A percentile compares a stretch with the other conserved stretches of the same genome.
Conservation (phyloP, 1,140 invertebrate species). For the Chironomus tepperi region DNA sequence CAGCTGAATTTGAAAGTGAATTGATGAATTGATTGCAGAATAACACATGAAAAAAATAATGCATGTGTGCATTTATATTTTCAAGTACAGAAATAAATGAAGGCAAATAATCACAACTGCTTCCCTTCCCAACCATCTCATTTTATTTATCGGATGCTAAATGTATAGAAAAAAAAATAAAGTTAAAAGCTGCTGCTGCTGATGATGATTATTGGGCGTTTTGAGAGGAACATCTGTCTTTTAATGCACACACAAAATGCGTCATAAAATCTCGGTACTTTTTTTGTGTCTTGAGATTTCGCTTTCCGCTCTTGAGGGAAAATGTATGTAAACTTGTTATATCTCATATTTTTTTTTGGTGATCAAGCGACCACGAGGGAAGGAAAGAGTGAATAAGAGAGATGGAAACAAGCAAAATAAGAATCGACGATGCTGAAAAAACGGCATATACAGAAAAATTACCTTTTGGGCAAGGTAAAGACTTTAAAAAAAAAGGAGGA, state of each 20-base stretch:
- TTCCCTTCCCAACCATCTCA: conserved; percentile 1
- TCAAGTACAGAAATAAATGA: neutral
- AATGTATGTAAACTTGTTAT: neutral
- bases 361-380: neutral
- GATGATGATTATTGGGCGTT: neutral
- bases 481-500: conserved; percentile 11
- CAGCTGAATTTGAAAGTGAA: conserved; percentile 12
- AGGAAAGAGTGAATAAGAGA: too few relatives aligned
- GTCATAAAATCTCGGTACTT: neutral
- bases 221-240: conserved; percentile 11
- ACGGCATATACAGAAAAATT: neutral
- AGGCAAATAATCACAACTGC: conserved; percentile 18
- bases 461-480: conserved; percentile 16
- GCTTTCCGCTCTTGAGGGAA: neutral
- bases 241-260: conserved; percentile 2
- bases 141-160: neutral
- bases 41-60: neutral
- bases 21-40: neutral
- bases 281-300: too few relatives aligned
- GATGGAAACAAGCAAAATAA: too few relatives aligned
- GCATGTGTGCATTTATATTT: neutral
- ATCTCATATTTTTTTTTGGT: neutral
- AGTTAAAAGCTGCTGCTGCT: neutral
- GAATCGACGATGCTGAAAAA: neutral
- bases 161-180: neutral